Conservation (phyloP, 2,797 vertebrate genomes). For the Zalophus californianus region DNA sequence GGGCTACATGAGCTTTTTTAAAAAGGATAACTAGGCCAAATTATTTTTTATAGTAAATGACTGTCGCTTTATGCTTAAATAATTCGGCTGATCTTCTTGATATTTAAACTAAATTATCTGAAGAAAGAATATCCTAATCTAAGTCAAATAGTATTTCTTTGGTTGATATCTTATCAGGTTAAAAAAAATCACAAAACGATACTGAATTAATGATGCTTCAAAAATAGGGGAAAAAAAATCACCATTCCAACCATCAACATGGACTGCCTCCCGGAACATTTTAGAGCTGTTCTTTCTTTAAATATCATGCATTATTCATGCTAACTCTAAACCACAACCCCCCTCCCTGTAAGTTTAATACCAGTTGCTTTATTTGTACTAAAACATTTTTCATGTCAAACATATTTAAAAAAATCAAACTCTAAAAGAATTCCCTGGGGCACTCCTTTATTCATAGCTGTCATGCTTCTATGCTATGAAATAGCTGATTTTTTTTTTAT, state of each 20-base stretch:
- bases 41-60: slow-evolving; percentile 82
- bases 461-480: slow-evolving; percentile 95
- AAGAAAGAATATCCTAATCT: slow-evolving; percentile 86
- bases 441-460: slow-evolving; percentile 96
- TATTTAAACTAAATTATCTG: slow-evolving; percentile 87
- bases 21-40: slow-evolving; percentile 75
- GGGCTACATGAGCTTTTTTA: slow-evolving; percentile 70
- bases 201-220: slow-evolving; percentile 90
- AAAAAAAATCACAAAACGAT: slow-evolving; percentile 83
- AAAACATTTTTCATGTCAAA: slow-evolving; percentile 98
- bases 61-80: slow-evolving; percentile 84
- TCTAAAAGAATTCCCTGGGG: slow-evolving; percentile 94
- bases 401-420: slow-evolving; percentile 92
- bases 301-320: slow-evolving; percentile 97
- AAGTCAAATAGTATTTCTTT: slow-evolving; percentile 88
- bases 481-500: slow-evolving; percentile 81
- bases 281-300: slow-evolving; percentile 90
- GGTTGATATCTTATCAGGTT: slow-evolving; percentile 79
- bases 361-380: slow-evolving; percentile 97
- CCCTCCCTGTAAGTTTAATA: slow-evolving; percentile 94
- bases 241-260: slow-evolving; percentile 86
- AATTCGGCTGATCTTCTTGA: slow-evolving; percentile 84
- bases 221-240: slow-evolving; percentile 84
- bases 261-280: slow-evolving; percentile 88
- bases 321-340: slow-evolving; percentile 89